Evolutionary conservation across 2,888 invertebrate genomes (phyloP).

Genomic region (Willowsia nigromaculata): DNA sequence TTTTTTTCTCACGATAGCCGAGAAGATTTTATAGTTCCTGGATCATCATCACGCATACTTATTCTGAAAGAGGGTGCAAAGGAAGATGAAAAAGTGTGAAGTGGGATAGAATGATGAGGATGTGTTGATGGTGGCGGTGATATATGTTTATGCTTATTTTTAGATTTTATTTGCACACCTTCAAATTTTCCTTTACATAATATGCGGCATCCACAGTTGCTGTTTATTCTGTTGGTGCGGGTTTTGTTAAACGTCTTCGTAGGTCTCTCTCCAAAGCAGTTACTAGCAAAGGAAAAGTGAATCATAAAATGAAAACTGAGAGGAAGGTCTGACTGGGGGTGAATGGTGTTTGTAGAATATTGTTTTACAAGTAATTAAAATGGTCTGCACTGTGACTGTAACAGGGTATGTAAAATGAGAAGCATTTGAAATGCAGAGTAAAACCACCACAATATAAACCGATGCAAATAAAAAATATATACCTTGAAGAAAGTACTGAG

Average conservation of each 20-base stretch:
- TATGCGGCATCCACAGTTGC: not conserved
- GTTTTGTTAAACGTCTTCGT: too few relatives aligned
- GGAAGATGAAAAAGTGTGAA: not conserved
- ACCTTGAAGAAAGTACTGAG: not conserved
- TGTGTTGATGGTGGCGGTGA: not conserved
- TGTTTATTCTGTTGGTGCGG: not conserved
- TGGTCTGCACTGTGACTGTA: not conserved
- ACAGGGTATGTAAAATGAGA: not conserved
- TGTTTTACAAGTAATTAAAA: slow-evolving; percentile 32
- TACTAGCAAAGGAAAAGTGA: too few relatives aligned
- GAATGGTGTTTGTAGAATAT: not conserved
- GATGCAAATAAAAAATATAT: not conserved
- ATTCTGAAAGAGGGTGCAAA: not conserved
- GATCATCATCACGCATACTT: not conserved
- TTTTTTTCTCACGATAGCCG: slow-evolving; percentile 18
- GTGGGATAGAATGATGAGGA: not conserved
- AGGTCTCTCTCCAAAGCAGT: too few relatives aligned
- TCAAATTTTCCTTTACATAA: not conserved
- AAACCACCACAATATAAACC: not conserved
- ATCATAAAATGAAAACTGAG: too few relatives aligned
- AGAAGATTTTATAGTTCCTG: not conserved
- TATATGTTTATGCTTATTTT: not conserved
- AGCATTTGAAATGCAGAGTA: not conserved
- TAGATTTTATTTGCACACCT: slow-evolving; percentile 31
- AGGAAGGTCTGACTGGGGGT: too few relatives aligned